phyloP scores from a whole-genome alignment of 2,888 invertebrate genomes.

The Apoda limacodes region DNA sequence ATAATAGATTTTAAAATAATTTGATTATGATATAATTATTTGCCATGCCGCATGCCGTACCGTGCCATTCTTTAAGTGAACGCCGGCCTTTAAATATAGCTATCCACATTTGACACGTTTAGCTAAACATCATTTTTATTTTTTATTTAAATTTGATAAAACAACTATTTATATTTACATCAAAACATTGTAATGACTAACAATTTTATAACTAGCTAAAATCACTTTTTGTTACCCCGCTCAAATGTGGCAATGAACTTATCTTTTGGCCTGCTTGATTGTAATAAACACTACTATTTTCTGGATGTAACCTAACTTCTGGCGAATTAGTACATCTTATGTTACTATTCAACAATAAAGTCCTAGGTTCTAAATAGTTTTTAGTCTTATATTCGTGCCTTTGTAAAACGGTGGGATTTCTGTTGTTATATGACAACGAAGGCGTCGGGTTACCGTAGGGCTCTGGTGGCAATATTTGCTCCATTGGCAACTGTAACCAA shows the following conservation, averaged over 20 bases:
- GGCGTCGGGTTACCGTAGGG: slow-evolving; percentile 44
- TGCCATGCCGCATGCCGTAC: too few species aligned
- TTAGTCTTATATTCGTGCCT: slow-evolving; percentile 46
- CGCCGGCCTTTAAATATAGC: too few species aligned
- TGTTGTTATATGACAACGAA: slow-evolving; percentile 45
- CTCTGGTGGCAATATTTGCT: slow-evolving; percentile 57
- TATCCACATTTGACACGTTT: too few species aligned
- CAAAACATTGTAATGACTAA: too few species aligned
- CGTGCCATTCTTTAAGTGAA: too few species aligned
- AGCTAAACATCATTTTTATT: too few species aligned
- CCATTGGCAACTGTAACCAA: slow-evolving; percentile 43
- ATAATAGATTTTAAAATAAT: too few species aligned
- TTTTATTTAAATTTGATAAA: too few species aligned
- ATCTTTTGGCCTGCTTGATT: slow-evolving; percentile 40
- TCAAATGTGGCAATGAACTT: slow-evolving; percentile 45
- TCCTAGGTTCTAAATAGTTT: slow-evolving; percentile 20
- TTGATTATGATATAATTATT: too few species aligned
- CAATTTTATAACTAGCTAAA: too few species aligned
- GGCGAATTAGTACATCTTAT: slow-evolving; percentile 50
- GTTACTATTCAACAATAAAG: slow-evolving; percentile 29
- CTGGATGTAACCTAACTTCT: slow-evolving; percentile 49
- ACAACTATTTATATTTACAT: too few species aligned
- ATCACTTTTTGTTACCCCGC: too few species aligned
- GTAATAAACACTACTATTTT: slow-evolving; percentile 42
- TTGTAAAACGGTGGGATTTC: slow-evolving; percentile 47